phyloP scores from a whole-genome alignment of 2,888 invertebrate genomes.

The Dichetophora obliterata region DNA sequence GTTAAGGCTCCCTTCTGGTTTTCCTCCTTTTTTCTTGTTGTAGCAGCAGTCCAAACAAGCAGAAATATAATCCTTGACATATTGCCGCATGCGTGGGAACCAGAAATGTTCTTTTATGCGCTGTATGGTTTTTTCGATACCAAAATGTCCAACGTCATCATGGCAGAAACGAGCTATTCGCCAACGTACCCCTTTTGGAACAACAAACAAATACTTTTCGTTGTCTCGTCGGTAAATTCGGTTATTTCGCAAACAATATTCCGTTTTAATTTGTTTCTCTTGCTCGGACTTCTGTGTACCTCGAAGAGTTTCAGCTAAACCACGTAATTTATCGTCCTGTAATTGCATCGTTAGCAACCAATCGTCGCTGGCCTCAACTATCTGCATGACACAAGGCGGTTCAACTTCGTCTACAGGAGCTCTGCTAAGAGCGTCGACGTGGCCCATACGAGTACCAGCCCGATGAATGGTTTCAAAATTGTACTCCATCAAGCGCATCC shows the following conservation, averaged over 20 bases:
- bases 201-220: slow-evolving; percentile 33
- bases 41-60: slow-evolving; percentile 42
- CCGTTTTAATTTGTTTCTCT: slow-evolving; percentile 24
- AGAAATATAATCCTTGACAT: slow-evolving; percentile 38
- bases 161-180: slow-evolving; percentile 42
- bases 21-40: slow-evolving; percentile 38
- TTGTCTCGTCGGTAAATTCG: slow-evolving; percentile 28
- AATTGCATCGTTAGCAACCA: too few relatives aligned
- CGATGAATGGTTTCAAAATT: too few relatives aligned
- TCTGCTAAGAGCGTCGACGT: too few relatives aligned
- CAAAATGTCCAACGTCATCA: slow-evolving; percentile 48
- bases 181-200: slow-evolving; percentile 40
- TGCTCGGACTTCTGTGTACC: too few relatives aligned
- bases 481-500: too few relatives aligned
- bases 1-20: slow-evolving; percentile 29
- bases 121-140: slow-evolving; percentile 41
- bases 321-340: too few relatives aligned
- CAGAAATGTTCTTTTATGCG: slow-evolving; percentile 41
- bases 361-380: too few relatives aligned
- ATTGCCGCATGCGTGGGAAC: slow-evolving; percentile 43
- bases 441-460: too few relatives aligned
- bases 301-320: too few relatives aligned
- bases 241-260: slow-evolving; percentile 18
- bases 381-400: too few relatives aligned
- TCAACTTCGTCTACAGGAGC: too few relatives aligned